Percentiles rank a stretch among this genome's conserved stretches.
phyloP scores from a whole-genome alignment of 2,888 invertebrate species.

The Callyntrura sp. region DNA sequence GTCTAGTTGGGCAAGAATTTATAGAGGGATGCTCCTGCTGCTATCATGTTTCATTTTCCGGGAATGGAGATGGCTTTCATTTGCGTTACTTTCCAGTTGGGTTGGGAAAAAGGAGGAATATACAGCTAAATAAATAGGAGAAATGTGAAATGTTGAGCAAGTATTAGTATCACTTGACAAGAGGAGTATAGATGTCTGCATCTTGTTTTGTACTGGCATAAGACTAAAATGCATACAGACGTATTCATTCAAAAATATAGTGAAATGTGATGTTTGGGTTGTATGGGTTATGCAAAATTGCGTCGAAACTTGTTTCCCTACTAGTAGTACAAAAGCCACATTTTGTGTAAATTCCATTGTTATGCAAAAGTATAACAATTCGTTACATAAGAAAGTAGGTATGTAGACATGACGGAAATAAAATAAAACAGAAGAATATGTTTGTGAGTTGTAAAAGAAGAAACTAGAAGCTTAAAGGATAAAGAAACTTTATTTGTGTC shows the following conservation, averaged over 20 bases:
- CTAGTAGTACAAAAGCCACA: background rate
- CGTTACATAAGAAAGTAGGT: background rate
- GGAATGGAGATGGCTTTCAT: background rate
- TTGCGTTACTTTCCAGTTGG: background rate
- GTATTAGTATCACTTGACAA: background rate
- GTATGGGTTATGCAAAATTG: background rate
- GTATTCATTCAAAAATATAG: too few species aligned
- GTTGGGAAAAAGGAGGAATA: too few species aligned
- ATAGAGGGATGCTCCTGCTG: background rate
- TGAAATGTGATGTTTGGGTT: background rate
- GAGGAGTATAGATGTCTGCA: background rate
- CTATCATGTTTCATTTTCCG: background rate
- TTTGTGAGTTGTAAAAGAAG: background rate
- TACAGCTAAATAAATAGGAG: too few species aligned
- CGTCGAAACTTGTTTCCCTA: background rate
- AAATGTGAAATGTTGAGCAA: background rate
- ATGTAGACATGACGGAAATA: background rate
- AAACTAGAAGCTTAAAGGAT: constrained; percentile 1
- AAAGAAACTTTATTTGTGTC: background rate
- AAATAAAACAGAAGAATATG: background rate
- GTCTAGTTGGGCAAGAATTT: background rate
- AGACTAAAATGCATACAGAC: background rate
- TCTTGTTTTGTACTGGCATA: background rate
- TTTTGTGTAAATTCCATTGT: background rate
- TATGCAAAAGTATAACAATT: background rate